phyloP scores from a whole-genome alignment of 2,888 invertebrate species.

The Branchipolynoe longqiensis region DNA sequence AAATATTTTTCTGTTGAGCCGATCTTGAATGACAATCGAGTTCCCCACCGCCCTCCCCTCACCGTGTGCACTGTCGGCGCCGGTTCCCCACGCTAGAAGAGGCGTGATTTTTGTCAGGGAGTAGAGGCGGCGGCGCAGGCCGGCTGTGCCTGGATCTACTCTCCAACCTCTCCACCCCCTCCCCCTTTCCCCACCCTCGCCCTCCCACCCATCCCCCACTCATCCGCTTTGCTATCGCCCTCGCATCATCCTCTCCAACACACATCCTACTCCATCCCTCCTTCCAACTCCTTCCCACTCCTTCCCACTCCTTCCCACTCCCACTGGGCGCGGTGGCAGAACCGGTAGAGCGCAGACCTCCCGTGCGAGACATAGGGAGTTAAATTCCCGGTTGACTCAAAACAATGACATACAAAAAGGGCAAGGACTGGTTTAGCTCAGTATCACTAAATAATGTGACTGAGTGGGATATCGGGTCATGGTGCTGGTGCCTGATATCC shows the following conservation, averaged over 20 bases:
- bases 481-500: too few relatives aligned
- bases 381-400: too few relatives aligned
- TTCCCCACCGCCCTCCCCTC: too few relatives aligned
- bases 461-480: too few relatives aligned
- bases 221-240: not conserved
- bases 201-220: too few relatives aligned
- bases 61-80: not conserved
- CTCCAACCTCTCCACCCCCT: not conserved
- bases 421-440: too few relatives aligned
- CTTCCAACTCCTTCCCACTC: not conserved
- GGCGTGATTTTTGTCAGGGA: conserved; percentile 3
- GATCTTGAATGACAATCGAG: conserved; percentile 37
- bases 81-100: conserved; percentile 1
- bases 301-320: too few relatives aligned
- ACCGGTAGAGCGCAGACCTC: too few relatives aligned
- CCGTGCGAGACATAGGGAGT: too few relatives aligned
- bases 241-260: not conserved
- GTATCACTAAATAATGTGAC: too few relatives aligned
- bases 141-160: conserved; percentile 25
- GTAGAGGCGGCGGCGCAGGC: not conserved
- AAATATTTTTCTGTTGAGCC: conserved; percentile 16
- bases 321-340: too few relatives aligned
- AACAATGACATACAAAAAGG: too few relatives aligned
- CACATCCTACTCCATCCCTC: not conserved
- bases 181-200: not conserved